Percentiles rank a stretch among this genome's conserved stretches.
Evolutionary conservation across 1,140 invertebrate genomes (phyloP).

Genomic region (Vanessa atalanta): DNA sequence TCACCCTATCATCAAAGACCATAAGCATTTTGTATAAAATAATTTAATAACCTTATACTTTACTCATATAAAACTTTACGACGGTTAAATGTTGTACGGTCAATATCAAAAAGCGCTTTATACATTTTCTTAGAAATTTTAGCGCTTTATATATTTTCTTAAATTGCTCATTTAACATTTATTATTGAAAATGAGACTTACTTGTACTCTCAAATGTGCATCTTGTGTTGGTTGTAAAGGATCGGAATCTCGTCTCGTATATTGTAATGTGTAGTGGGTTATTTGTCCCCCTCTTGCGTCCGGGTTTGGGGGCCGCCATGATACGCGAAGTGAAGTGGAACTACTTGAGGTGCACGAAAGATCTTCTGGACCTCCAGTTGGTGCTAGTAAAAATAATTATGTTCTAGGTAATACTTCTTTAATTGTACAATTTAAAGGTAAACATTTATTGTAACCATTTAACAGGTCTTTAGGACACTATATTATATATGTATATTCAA

Average conservation of each 20-base stretch:
- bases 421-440: background rate
- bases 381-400: conserved; percentile 75
- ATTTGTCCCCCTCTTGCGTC: conserved; percentile 88
- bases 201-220: conserved; percentile 68
- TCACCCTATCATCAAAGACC: conserved; percentile 53
- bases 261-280: conserved; percentile 88
- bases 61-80: background rate
- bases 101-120: background rate
- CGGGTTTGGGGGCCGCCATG: conserved; percentile 87
- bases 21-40: background rate
- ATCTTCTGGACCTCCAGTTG: conserved; percentile 85
- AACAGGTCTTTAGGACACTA: too few relatives aligned
- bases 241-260: conserved; percentile 68
- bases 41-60: background rate
- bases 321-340: conserved; percentile 87
- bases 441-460: too few relatives aligned
- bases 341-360: conserved; percentile 85
- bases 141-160: background rate
- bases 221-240: conserved; percentile 62
- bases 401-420: background rate
- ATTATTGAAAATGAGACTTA: conserved; percentile 30
- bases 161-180: background rate
- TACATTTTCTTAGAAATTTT: too few relatives aligned
- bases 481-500: too few relatives aligned
- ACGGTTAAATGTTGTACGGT: background rate